These are phyloP conservation scores for Pardosa pseudoannulata DNA, from an alignment of 2,888 invertebrate species.

Conservation along the genomic window DNA sequence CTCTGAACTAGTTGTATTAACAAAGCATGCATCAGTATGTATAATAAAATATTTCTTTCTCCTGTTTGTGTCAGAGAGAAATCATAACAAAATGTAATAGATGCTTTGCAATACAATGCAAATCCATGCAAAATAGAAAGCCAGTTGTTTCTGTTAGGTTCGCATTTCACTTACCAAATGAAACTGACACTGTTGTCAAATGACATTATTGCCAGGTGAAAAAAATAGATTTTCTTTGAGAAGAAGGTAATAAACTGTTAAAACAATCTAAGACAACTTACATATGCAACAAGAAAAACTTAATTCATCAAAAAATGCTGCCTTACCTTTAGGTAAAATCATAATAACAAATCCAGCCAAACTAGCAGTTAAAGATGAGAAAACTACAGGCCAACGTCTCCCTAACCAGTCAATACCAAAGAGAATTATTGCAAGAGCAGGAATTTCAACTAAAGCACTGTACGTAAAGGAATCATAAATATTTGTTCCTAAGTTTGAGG, in stretches of 20 bases:
- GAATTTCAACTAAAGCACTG: slow-evolving; percentile 73
- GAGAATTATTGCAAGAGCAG: slow-evolving; percentile 67
- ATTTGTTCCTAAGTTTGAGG: slow-evolving; percentile 73
- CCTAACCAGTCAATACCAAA: slow-evolving; percentile 73
- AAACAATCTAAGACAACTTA: neutral
- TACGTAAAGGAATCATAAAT: slow-evolving; percentile 74
- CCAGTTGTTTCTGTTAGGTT: neutral
- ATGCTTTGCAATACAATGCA: neutral
- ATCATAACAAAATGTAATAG: neutral
- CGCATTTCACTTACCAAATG: slow-evolving; percentile 22
- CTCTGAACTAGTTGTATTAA: no score
- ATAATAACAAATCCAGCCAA: slow-evolving; percentile 83
- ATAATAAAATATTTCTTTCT: neutral
- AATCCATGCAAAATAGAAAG: slow-evolving; percentile 6
- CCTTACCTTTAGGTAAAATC: slow-evolving; percentile 84
- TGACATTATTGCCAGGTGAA: slow-evolving; percentile 7
- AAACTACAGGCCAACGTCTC: slow-evolving; percentile 71
- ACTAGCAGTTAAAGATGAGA: slow-evolving; percentile 91
- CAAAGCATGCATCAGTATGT: no score
- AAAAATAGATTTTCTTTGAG: neutral
- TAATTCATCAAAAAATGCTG: neutral
- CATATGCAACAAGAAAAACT: neutral
- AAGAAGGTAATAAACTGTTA: neutral
- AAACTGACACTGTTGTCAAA: slow-evolving; percentile 16
- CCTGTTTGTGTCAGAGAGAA: neutral